Evolutionary conservation across 1,140 invertebrate species (phyloP).

Genomic region (Orussus abietinus): DNA sequence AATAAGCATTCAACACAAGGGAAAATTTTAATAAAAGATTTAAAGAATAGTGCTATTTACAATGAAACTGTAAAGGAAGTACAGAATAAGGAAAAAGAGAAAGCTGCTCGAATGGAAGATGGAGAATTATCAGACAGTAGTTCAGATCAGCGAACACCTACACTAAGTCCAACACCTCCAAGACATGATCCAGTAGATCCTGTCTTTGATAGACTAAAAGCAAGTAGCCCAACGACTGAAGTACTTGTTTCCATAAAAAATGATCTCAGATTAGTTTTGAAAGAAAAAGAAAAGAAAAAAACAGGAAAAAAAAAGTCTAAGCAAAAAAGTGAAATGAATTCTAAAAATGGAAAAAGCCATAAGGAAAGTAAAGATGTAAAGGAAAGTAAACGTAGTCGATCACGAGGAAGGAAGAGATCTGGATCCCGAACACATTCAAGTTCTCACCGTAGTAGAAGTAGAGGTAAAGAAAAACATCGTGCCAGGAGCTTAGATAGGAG

Average conservation of each 20-base stretch:
- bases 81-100: constrained; percentile 62
- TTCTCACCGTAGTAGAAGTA: constrained; percentile 33
- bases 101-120: constrained; percentile 61
- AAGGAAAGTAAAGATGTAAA: constrained; percentile 32
- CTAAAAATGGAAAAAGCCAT: constrained; percentile 38
- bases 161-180: constrained; percentile 40
- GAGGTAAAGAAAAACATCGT: constrained; percentile 31
- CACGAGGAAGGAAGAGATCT: constrained; percentile 31
- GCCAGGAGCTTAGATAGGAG: constrained; percentile 38
- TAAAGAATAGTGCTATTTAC: constrained; percentile 65
- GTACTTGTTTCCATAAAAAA: constrained; percentile 39
- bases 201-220: constrained; percentile 19
- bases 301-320: constrained; percentile 43
- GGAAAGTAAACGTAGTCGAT: constrained; percentile 30
- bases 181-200: constrained; percentile 19
- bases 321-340: constrained; percentile 43
- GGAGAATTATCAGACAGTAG: constrained; percentile 61
- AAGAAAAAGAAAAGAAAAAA: constrained; percentile 50
- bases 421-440: constrained; percentile 22
- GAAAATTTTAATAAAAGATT: constrained; percentile 61
- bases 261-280: constrained; percentile 50
- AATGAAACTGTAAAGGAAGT: constrained; percentile 64
- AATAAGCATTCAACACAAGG: constrained; percentile 36
- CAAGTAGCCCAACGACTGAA: constrained; percentile 19
- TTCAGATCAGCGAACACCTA: constrained; percentile 51